These are phyloP conservation scores for Eudasyphora cyanicolor DNA, from an alignment of 2,888 invertebrate genomes.

Conservation along the genomic window DNA sequence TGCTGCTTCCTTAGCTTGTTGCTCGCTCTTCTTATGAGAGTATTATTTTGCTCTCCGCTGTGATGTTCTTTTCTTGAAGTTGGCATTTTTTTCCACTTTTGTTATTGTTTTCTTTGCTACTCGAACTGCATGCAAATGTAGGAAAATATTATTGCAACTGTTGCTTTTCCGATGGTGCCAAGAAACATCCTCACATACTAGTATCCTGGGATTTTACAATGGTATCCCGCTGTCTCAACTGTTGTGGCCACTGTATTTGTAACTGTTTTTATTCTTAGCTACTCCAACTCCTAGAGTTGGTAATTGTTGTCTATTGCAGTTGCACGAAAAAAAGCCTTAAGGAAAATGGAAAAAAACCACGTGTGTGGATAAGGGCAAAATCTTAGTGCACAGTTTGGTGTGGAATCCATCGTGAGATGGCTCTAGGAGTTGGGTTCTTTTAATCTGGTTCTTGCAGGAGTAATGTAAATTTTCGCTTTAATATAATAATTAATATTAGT, in stretches of 20 bases:
- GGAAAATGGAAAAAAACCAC: constrained; percentile 3
- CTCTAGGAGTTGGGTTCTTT: too few relatives aligned
- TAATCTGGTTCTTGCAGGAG: too few relatives aligned
- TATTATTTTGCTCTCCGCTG: too few relatives aligned
- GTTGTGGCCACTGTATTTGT: not conserved
- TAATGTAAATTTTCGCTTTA: too few relatives aligned
- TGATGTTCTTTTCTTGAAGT: too few relatives aligned
- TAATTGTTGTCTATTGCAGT: constrained; percentile 8
- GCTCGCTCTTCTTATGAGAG: not conserved
- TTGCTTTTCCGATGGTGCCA: constrained; percentile 42
- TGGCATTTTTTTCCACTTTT: too few relatives aligned
- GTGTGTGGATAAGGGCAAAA: too few relatives aligned
- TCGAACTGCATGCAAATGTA: constrained; percentile 31
- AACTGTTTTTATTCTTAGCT: not conserved
- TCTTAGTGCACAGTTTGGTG: too few relatives aligned
- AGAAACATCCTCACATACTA: constrained; percentile 15
- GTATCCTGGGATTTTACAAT: too few relatives aligned
- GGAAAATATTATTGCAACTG: constrained; percentile 54
- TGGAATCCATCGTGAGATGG: too few relatives aligned
- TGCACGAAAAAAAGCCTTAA: not conserved
- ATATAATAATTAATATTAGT: too few relatives aligned
- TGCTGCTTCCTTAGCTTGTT: not conserved
- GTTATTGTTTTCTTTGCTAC: constrained; percentile 5
- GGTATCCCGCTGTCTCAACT: not conserved
- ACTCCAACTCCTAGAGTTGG: not conserved